A percentile compares a stretch with the other conserved stretches of the same genome.
Conservation (phyloP, 2,113 vertebrate species). For the Pleuronectes platessa region DNA sequence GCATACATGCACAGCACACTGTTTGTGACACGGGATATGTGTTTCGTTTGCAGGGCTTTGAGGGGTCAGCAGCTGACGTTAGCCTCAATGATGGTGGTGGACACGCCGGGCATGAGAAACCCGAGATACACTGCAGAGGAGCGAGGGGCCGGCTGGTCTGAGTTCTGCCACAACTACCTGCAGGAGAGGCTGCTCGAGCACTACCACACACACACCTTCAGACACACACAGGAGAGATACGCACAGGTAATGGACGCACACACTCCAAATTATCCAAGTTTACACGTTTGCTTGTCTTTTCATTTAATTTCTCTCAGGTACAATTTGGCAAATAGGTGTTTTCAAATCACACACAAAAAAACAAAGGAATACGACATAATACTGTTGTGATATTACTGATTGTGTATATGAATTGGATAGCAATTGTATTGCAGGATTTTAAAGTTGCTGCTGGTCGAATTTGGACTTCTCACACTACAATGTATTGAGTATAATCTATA, state of each 20-base stretch:
- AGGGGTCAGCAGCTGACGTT: constrained; percentile 87
- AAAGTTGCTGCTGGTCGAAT: too few species aligned
- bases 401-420: too few species aligned
- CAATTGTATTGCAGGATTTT: too few species aligned
- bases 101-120: constrained; percentile 90
- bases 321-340: too few species aligned
- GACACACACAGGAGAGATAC: constrained; percentile 81
- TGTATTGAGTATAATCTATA: too few species aligned
- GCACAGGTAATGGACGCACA: constrained; percentile 79
- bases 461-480: too few species aligned
- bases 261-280: neutral
- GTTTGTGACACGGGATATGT: neutral
- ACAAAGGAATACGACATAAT: neutral
- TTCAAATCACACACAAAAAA: neutral
- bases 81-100: constrained; percentile 93
- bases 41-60: constrained; percentile 84
- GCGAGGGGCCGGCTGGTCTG: constrained; percentile 89
- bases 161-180: constrained; percentile 93
- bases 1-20: neutral
- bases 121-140: constrained; percentile 84
- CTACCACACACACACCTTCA: constrained; percentile 86
- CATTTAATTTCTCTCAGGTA: neutral
- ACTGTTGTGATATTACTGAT: neutral
- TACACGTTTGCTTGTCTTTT: neutral
- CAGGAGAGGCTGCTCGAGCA: constrained; percentile 93